Evolutionary conservation across 2,797 vertebrate genomes (phyloP).

Genomic region (Salarias fasciatus): DNA sequence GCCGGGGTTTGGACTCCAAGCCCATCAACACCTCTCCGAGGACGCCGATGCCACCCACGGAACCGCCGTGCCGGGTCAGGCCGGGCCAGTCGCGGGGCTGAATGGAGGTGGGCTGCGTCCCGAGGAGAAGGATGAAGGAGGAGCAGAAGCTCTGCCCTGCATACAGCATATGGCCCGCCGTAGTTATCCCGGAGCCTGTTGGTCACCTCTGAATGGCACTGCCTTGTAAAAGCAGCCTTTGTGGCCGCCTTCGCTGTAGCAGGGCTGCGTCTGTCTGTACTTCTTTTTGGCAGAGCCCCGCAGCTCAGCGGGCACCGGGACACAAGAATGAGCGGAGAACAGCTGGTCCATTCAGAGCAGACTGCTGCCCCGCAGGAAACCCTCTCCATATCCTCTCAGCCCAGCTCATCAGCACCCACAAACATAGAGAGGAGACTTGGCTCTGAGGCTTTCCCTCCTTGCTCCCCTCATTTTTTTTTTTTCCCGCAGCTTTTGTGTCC

Average conservation of each 20-base stretch:
- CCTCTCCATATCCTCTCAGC: conserved; percentile 58
- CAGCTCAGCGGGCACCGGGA: conserved; percentile 54
- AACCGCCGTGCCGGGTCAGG: conserved; percentile 44
- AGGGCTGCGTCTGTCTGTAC: conserved; percentile 39
- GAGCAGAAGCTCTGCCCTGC: conserved; percentile 46
- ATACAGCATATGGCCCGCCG: conserved; percentile 66
- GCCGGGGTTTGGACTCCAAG: conserved; percentile 41
- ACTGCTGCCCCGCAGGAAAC: conserved; percentile 73
- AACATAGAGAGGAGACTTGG: conserved; percentile 60
- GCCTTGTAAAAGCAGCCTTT: conserved; percentile 57
- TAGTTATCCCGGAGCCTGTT: conserved; percentile 58
- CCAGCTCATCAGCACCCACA: conserved; percentile 62
- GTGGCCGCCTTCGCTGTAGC: conserved; percentile 40
- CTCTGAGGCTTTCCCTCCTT: conserved; percentile 33
- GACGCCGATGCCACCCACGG: conserved; percentile 43
- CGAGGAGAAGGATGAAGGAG: conserved; percentile 35
- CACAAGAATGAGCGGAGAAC: conserved; percentile 64
- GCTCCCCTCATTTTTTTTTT: conserved; percentile 3
- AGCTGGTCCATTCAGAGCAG: conserved; percentile 79
- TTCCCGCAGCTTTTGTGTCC: conserved; percentile 54
- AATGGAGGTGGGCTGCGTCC: conserved; percentile 53
- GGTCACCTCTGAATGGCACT: conserved; percentile 65
- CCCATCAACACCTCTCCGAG: conserved; percentile 66
- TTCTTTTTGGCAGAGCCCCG: conserved; percentile 55
- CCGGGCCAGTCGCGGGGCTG: conserved; percentile 33